These are phyloP conservation scores for Ondatra zibethicus DNA, from an alignment of 2,113 vertebrate species.

Conservation along the genomic window DNA sequence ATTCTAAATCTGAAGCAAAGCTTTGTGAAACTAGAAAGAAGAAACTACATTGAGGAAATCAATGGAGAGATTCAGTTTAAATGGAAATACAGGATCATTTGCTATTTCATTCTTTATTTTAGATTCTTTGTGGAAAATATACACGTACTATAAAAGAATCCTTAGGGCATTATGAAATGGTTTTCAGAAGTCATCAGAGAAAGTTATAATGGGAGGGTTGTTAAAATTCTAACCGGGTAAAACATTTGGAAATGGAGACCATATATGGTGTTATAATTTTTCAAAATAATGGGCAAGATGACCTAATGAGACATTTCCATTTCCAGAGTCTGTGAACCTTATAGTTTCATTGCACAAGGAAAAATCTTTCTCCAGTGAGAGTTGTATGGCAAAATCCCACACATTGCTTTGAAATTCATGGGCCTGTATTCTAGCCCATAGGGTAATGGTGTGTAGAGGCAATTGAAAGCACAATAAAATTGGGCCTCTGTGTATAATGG, in stretches of 20 bases:
- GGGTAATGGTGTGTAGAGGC: slow-evolving; percentile 74
- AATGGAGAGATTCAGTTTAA: slow-evolving; percentile 40
- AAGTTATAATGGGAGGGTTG: slow-evolving; percentile 49
- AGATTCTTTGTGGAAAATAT: slow-evolving; percentile 63
- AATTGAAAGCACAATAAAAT: slow-evolving; percentile 70
- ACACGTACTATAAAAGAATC: slow-evolving; percentile 11
- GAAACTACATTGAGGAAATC: not conserved
- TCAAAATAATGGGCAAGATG: slow-evolving; percentile 65
- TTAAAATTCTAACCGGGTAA: slow-evolving; percentile 62
- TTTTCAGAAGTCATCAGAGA: slow-evolving; percentile 55
- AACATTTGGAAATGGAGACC: slow-evolving; percentile 55
- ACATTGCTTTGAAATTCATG: slow-evolving; percentile 68
- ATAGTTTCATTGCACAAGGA: slow-evolving; percentile 61
- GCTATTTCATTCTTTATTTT: slow-evolving; percentile 39
- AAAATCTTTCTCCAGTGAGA: not conserved
- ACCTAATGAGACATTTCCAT: slow-evolving; percentile 70
- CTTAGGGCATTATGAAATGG: slow-evolving; percentile 11
- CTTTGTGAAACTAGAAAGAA: slow-evolving; percentile 33
- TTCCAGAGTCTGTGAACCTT: slow-evolving; percentile 68
- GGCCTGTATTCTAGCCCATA: slow-evolving; percentile 39
- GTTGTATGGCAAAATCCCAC: slow-evolving; percentile 51
- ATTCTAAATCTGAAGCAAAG: slow-evolving; percentile 38
- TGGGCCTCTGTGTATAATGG: slow-evolving; percentile 67
- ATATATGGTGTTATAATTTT: slow-evolving; percentile 67
- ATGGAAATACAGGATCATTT: slow-evolving; percentile 46